Evolutionary conservation across 2,113 vertebrate genomes (phyloP).

Genomic region (Herpailurus yagouaroundi): DNA sequence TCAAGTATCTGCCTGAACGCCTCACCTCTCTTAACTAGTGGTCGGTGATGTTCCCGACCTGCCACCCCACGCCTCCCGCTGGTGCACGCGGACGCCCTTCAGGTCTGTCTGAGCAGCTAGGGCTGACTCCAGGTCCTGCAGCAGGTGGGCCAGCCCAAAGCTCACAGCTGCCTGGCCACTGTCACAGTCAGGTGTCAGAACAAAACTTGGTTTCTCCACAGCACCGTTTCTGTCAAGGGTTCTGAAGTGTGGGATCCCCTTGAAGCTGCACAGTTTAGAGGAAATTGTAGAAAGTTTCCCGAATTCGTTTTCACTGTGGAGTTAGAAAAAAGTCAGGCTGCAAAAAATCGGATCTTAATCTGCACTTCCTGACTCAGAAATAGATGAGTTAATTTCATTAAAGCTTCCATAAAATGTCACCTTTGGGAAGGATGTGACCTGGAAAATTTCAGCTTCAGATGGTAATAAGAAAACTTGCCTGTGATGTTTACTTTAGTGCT

Average conservation of each 20-base stretch:
- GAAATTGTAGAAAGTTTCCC: background rate
- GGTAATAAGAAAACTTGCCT: background rate
- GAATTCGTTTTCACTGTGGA: background rate
- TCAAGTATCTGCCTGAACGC: background rate
- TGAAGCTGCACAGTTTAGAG: background rate
- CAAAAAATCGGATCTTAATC: constrained; percentile 22
- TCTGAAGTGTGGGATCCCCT: background rate
- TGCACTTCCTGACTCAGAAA: constrained; percentile 19
- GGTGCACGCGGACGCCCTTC: fast-evolving
- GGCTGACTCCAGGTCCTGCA: background rate
- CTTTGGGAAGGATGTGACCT: constrained; percentile 9
- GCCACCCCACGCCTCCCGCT: fast-evolving
- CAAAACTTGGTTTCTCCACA: background rate
- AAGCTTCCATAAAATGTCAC: constrained; percentile 26
- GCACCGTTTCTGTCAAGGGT: background rate
- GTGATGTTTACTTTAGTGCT: background rate
- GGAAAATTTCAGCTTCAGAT: background rate
- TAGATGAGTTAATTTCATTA: constrained; percentile 8
- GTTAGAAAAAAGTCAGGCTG: background rate
- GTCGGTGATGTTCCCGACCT: background rate
- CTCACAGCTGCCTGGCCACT: fast-evolving
- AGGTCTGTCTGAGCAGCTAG: fast-evolving
- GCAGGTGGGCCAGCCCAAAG: background rate
- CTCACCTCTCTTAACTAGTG: background rate
- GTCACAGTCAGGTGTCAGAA: too few relatives aligned